Percentiles rank a stretch among this genome's conserved stretches.
Evolutionary conservation across 2,888 invertebrate species (phyloP).

Genomic region (Oligia latruncula): DNA sequence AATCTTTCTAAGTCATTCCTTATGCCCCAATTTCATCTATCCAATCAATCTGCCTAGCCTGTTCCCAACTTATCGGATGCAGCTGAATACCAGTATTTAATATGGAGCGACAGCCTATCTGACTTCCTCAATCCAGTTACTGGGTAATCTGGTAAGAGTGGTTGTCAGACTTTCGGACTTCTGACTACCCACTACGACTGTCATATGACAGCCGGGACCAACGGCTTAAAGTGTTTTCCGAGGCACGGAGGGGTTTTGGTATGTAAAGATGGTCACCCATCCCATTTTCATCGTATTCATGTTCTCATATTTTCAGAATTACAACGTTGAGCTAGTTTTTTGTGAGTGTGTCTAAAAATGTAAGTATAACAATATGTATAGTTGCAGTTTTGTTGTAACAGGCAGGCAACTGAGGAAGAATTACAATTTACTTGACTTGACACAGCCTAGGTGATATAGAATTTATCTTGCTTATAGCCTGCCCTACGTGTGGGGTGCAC

Average conservation of each 20-base stretch:
- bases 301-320: not conserved
- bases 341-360: not conserved
- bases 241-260: not conserved
- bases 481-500: conserved; percentile 60
- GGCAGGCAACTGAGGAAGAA: conserved; percentile 1
- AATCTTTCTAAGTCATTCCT: too few species aligned
- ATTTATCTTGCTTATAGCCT: conserved; percentile 26
- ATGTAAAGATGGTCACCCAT: not conserved
- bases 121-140: not conserved
- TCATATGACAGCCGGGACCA: not conserved
- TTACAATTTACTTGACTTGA: conserved; percentile 10
- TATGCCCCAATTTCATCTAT: not conserved
- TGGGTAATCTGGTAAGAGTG: not conserved
- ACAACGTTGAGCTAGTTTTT: not conserved
- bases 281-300: not conserved
- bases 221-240: not conserved
- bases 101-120: not conserved
- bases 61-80: not conserved
- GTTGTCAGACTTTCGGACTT: not conserved
- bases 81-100: not conserved
- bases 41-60: not conserved
- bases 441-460: conserved; percentile 4
- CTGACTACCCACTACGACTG: not conserved
- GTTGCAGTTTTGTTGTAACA: not conserved
- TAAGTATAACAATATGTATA: not conserved